Evolutionary conservation across 2,113 vertebrate genomes (phyloP).

Genomic region (Sigmodon hispidus): DNA sequence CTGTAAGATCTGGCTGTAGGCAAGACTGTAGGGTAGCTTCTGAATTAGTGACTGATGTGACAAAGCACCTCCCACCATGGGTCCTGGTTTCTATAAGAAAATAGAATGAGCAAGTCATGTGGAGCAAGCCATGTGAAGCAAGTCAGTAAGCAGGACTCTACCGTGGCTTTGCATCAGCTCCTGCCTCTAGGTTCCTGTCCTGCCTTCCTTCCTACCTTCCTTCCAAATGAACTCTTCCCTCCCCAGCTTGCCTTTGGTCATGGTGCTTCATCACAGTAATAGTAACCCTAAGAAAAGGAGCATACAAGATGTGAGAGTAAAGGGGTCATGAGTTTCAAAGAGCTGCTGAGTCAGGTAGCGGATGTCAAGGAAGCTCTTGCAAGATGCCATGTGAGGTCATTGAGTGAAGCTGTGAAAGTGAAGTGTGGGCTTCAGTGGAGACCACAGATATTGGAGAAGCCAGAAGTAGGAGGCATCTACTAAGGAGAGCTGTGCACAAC

Average conservation of each 20-base stretch:
- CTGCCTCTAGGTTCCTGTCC: background rate
- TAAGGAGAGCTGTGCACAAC: background rate
- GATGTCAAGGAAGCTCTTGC: background rate
- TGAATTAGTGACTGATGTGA: background rate
- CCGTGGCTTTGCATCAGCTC: background rate
- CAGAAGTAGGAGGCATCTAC: background rate
- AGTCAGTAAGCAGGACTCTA: background rate
- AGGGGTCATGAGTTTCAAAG: background rate
- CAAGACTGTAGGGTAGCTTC: background rate
- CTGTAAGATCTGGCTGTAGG: background rate
- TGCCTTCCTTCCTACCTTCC: background rate
- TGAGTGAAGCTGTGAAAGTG: background rate
- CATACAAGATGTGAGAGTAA: background rate
- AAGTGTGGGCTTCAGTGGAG: background rate
- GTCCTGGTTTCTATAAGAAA: background rate
- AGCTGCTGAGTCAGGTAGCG: background rate
- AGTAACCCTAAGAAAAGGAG: background rate
- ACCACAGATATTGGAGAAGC: background rate
- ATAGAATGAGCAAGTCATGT: background rate
- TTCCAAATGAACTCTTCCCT: background rate
- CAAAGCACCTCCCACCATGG: background rate
- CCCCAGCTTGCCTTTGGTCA: background rate
- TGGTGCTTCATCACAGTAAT: background rate
- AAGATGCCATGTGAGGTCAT: background rate
- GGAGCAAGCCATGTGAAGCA: background rate